Evolutionary conservation across 2,888 invertebrate genomes (phyloP), one percentile per base, ranked within the genome.

Genomic region (Dynastes maya): DNA sequence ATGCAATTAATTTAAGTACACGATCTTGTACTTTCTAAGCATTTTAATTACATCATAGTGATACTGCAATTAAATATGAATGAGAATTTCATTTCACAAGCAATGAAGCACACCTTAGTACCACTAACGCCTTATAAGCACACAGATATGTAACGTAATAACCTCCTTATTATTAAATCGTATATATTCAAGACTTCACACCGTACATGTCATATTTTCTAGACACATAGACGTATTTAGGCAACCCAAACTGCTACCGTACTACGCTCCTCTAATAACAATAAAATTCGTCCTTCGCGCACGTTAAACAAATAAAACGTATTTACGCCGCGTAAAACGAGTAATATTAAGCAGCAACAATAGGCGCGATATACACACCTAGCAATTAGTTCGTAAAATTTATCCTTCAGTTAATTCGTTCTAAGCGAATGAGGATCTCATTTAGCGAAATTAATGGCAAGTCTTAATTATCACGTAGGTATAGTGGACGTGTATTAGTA

Each of bases 241-340:
- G 70, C 70, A 71, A 71, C 70, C 70, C 70, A 71, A 71, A 53
- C 70, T 71, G 70, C 70, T 71, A 71, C 70, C 55, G 53, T 71
- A 58, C 53, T 71, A 71, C 70, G 70, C 70, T 32, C 9, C 29
- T 55, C 29, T 71, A 71, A 55, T 71, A 71, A 55, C 55, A 71
- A 71, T 71, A 71, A 55, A 71, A 71, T 55, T 71, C 53, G 70
- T 71, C 70, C 70, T 71, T 71, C 70, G 32, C 37, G n/a, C 22
- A 70, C 49, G 32, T 53, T 55, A 71, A 55, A 70, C 29, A 53
- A 29, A 53, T 53, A 53, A 55, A n/a, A 71, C 70, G 55, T 71
- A 71, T 22, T 16, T 53, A 68, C 16, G n/a, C 5, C 37, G 37
- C 53, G 32, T 5, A 37, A 71, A 37, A 55, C 29, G 22, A n/a